phyloP scores from a whole-genome alignment of 2,797 vertebrate genomes.

The Rhyacichthys aspro region DNA sequence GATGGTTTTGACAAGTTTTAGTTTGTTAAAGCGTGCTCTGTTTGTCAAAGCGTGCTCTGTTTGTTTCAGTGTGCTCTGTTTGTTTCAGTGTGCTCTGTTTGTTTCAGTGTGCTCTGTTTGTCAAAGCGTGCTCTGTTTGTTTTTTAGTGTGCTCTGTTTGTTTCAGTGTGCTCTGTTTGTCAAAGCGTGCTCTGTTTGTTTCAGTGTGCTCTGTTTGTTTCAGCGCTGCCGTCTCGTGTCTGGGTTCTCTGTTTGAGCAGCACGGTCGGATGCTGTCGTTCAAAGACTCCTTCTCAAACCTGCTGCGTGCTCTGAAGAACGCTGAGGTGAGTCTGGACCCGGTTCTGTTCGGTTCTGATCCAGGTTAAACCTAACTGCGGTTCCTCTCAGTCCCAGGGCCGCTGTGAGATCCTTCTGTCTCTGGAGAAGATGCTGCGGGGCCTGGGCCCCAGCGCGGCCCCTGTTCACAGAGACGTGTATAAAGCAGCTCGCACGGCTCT shows the following conservation, averaged over 20 bases:
- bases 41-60: too few species aligned
- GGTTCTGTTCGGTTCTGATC: not conserved
- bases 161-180: too few species aligned
- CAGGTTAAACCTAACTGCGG: not conserved
- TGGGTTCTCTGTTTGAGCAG: conserved; percentile 91
- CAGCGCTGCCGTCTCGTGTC: conserved; percentile 90
- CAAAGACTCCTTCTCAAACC: conserved; percentile 86
- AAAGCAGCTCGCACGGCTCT: conserved; percentile 88
- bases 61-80: too few species aligned
- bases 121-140: too few species aligned
- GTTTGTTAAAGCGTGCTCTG: too few species aligned
- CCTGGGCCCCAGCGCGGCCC: conserved; percentile 81
- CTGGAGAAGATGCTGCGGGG: conserved; percentile 89
- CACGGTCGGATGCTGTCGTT: conserved; percentile 90
- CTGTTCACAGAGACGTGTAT: conserved; percentile 91
- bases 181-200: too few species aligned
- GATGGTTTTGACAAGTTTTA: too few species aligned
- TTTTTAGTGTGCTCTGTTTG: too few species aligned
- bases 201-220: too few species aligned
- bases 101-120: too few species aligned
- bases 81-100: too few species aligned
- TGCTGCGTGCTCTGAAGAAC: conserved; percentile 92
- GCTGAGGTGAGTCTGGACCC: conserved; percentile 85
- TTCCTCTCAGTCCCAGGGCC: conserved; percentile 88
- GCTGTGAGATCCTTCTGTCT: conserved; percentile 92